Percentiles rank a stretch among this genome's conserved stretches.
These are phyloP conservation scores for Tubulanus polymorphus DNA, from an alignment of 2,888 invertebrate species.

Conservation along the genomic window DNA sequence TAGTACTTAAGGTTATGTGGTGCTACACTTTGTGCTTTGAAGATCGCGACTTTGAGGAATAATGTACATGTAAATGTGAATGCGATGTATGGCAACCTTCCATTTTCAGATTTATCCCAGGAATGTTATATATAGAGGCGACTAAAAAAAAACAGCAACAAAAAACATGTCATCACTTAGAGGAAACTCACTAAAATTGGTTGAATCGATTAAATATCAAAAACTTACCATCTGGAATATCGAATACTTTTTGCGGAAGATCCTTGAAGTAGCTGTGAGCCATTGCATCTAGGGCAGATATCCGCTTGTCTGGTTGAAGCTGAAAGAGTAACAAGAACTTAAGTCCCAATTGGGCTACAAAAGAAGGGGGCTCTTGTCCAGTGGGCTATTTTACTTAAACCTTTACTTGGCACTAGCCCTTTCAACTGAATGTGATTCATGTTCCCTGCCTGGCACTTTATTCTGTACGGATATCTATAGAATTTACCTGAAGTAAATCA, in stretches of 20 bases:
- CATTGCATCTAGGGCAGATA: conserved; percentile 83
- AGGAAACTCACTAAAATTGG: background rate
- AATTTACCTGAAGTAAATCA: conserved; percentile 69
- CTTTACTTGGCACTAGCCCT: too few relatives aligned
- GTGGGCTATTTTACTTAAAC: too few relatives aligned
- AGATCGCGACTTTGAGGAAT: too few relatives aligned
- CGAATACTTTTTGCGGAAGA: conserved; percentile 82
- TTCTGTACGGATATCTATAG: too few relatives aligned
- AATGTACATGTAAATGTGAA: too few relatives aligned
- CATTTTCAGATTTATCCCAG: conserved; percentile 87
- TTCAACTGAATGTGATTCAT: too few relatives aligned
- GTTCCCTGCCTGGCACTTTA: too few relatives aligned
- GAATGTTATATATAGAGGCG: conserved; percentile 91
- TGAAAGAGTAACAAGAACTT: conserved; percentile 34
- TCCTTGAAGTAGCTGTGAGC: conserved; percentile 85
- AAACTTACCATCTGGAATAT: conserved; percentile 84
- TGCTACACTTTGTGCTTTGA: too few relatives aligned
- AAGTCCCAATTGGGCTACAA: too few relatives aligned
- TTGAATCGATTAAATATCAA: background rate
- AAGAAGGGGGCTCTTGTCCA: too few relatives aligned
- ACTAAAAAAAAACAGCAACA: conserved; percentile 67
- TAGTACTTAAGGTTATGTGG: too few relatives aligned
- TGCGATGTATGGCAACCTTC: too few relatives aligned
- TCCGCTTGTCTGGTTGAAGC: conserved; percentile 73
- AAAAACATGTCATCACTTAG: background rate